These are phyloP conservation scores for Ophonus ardosiacus DNA, from an alignment of 2,888 invertebrate genomes.

Conservation along the genomic window DNA sequence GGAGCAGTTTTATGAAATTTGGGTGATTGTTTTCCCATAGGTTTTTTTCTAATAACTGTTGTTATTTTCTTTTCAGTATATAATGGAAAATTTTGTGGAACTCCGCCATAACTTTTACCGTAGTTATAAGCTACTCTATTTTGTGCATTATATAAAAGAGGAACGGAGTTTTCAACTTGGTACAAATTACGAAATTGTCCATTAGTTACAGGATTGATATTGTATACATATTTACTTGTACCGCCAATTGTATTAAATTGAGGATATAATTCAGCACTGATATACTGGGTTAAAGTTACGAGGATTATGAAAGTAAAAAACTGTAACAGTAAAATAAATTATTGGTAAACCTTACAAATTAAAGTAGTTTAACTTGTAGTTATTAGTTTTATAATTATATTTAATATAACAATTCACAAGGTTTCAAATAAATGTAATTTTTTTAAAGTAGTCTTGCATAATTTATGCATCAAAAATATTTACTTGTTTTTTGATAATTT, in stretches of 20 bases:
- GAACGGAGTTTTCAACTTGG: background rate
- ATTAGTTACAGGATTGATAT: background rate
- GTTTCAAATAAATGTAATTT: no score
- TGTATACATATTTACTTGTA: constrained; percentile 12
- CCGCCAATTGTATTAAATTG: background rate
- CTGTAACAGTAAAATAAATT: constrained; percentile 12
- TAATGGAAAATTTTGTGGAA: background rate
- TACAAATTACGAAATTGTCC: background rate
- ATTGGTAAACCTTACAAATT: background rate
- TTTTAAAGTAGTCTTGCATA: no score
- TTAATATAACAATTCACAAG: no score
- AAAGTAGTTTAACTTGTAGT: no score
- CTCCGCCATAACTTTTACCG: background rate
- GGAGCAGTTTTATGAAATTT: background rate
- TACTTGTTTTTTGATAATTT: no score
- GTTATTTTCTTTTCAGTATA: constrained; percentile 9
- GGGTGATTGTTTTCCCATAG: background rate
- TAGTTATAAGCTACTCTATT: background rate
- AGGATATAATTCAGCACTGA: background rate
- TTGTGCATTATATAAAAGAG: background rate
- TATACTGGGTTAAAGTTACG: background rate
- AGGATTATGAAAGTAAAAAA: background rate
- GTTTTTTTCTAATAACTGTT: background rate
- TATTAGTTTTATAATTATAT: no score
- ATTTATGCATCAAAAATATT: no score